Base-by-base conservation (phyloP, 2,797 vertebrate species). In the Tragelaphus eurycerus region DNA sequence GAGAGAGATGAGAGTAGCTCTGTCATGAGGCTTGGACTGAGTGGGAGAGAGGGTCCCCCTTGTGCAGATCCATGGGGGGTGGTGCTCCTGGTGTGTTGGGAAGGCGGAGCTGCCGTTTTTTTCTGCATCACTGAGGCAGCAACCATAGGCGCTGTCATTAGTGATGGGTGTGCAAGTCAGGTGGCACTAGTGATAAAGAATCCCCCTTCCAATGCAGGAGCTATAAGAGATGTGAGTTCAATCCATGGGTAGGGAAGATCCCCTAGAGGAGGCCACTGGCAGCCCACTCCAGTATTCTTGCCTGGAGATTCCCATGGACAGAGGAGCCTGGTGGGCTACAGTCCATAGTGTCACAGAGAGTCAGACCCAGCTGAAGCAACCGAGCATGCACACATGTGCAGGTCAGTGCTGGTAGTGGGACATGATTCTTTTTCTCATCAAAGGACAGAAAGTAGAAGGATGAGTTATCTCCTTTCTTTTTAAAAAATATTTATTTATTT, bases 51-150 rank as follows among this genome's bases (percentile, higher is more conserved):
- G 34, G 13, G 43, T 6, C 15, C 25, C n/a, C 19, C 29, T 62
- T 23, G 3, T 88, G 6, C 7, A 10, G 21, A 21, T 34, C 31
- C 15, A 1, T 0, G 7, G 1, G 25, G 23, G 7, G 4, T 16
- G 14, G 23, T n/a, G 16, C 21, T 57, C 6, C 46, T 52, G 52
- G 6, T 15, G 12, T n/a, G 6, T n/a, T 13, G 0, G 1, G 59
- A 54, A 50, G 57, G 59, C 4, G 0, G 1, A 34, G 19, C 31
- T 29, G 7, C 55, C 5, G 3, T 55, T 79, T 46, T 43, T 23
- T 86, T 67, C 43, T 48, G 84, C 52, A n/a, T 89, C 10, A 19
- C 27, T 19, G 10, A 31, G 34, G 64, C 76, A 27, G 48, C 25
- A 52, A 10, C 54, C 50, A 46, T 82, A 60, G 52, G 23, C 7